Conservation (phyloP, 2,113 vertebrate genomes). For the Amblyornis subalaris region DNA sequence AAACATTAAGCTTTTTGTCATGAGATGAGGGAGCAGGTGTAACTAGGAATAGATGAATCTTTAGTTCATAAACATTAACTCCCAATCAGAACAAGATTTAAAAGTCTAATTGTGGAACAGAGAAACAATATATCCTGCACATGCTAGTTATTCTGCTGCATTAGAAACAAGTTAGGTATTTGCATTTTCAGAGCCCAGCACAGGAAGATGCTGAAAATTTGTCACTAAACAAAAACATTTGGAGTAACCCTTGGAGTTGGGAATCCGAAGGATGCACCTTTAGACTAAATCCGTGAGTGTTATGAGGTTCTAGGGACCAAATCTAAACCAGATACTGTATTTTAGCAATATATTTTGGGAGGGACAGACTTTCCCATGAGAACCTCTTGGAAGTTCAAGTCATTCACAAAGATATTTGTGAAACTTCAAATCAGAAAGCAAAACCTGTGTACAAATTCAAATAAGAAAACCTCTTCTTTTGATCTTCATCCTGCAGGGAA, state of each 20-base stretch:
- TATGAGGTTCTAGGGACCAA: neutral
- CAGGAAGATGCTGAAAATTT: neutral
- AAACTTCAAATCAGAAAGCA: neutral
- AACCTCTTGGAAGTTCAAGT: neutral
- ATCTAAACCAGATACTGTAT: neutral
- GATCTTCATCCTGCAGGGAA: neutral
- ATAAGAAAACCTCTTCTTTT: neutral
- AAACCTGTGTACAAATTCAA: neutral
- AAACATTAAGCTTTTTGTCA: neutral
- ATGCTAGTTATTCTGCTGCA: neutral
- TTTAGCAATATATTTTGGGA: neutral
- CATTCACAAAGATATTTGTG: neutral
- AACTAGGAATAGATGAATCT: neutral
- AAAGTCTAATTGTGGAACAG: neutral
- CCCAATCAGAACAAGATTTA: neutral
- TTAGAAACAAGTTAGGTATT: neutral
- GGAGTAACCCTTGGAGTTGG: neutral
- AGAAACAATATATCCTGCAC: neutral
- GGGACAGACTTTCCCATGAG: neutral
- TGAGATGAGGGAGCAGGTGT: neutral
- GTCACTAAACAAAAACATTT: neutral
- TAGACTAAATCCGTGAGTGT: neutral
- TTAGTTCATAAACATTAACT: neutral
- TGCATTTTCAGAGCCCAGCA: neutral
- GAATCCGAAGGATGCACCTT: neutral